phyloP scores from a whole-genome alignment of 2,113 vertebrate species.

The Tragelaphus scriptus region DNA sequence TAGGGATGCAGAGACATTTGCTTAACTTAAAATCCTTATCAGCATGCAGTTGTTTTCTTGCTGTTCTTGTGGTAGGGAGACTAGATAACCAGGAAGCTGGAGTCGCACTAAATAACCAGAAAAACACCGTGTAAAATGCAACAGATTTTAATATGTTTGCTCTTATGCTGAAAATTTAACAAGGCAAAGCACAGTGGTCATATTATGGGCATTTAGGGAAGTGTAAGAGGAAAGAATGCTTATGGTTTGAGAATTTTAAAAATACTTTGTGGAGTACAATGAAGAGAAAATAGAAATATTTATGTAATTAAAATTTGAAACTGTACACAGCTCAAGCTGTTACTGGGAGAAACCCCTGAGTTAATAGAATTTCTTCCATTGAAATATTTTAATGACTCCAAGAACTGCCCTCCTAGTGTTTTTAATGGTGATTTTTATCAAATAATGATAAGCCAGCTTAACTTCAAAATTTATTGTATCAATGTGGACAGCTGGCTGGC shows the following conservation, averaged over 20 bases:
- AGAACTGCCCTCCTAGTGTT: background rate
- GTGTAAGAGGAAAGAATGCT: background rate
- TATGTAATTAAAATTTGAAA: slow-evolving; percentile 24
- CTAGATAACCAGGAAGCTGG: background rate
- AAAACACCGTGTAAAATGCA: background rate
- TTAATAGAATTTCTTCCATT: slow-evolving; percentile 41
- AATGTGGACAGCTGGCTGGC: background rate
- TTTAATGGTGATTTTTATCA: slow-evolving; percentile 6
- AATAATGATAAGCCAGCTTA: background rate
- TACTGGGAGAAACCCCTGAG: background rate
- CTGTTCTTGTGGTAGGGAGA: background rate
- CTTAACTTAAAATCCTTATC: background rate
- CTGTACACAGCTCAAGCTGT: background rate
- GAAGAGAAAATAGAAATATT: slow-evolving; percentile 38
- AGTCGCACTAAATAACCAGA: background rate
- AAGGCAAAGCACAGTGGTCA: background rate
- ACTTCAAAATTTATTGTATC: background rate
- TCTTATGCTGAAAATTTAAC: background rate
- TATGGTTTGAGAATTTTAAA: background rate
- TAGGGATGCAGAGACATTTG: background rate
- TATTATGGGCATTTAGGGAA: background rate
- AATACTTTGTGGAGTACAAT: background rate
- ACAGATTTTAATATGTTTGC: background rate
- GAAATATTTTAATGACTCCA: slow-evolving; percentile 26
- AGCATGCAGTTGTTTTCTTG: background rate